Percentiles rank a stretch among this genome's conserved stretches.
Evolutionary conservation across 23 tunicate genomes (phyloP).

Genomic region (Halocynthia aurantium): DNA sequence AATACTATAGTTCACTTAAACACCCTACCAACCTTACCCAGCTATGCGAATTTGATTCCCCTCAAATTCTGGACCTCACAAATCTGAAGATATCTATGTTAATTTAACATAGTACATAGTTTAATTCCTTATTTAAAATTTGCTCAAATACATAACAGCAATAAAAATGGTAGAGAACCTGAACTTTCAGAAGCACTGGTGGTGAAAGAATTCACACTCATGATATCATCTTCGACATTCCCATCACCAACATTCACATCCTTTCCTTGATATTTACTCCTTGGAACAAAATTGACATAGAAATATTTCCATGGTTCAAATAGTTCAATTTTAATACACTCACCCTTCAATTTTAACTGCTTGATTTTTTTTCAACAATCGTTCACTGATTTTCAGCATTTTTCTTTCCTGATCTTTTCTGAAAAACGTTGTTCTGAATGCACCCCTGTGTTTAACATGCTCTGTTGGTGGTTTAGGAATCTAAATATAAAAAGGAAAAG

Average conservation of each 20-base stretch:
- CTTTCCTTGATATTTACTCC: background rate
- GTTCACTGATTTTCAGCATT: slow-evolving; percentile 15
- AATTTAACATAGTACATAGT: background rate
- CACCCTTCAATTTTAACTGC: background rate
- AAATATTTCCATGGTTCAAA: no score
- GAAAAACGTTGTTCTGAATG: slow-evolving; percentile 61
- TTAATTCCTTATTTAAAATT: background rate
- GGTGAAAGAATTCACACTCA: background rate
- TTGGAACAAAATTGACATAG: background rate
- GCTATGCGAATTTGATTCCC: no score
- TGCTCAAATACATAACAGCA: background rate
- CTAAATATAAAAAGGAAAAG: background rate
- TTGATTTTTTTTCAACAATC: slow-evolving; percentile 7
- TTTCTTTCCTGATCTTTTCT: slow-evolving; percentile 69
- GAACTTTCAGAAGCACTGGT: background rate
- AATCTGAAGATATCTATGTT: background rate
- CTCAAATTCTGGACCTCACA: background rate
- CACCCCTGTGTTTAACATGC: background rate
- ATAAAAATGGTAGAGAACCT: background rate
- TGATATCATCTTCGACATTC: background rate
- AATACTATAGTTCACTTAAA: no score
- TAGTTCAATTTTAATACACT: no score
- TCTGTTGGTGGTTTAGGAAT: background rate
- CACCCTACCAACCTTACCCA: no score
- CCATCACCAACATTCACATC: background rate